A percentile compares a stretch with the other conserved stretches of the same genome.
Conservation (phyloP, 2,888 invertebrate species). For the Cosmia pyralina region DNA sequence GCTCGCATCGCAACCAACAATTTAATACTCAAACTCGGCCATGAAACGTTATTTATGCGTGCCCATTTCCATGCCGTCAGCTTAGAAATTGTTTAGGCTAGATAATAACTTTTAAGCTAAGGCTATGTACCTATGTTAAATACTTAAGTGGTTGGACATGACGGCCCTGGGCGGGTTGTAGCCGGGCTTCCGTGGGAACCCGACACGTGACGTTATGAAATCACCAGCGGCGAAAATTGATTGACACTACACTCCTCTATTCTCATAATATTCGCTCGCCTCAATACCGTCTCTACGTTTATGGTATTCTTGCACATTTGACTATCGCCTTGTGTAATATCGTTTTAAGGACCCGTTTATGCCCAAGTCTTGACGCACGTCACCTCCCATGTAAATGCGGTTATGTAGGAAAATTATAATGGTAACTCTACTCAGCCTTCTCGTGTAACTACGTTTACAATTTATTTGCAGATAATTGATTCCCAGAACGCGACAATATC, state of each 20-base stretch:
- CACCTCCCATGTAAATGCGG: constrained; percentile 27
- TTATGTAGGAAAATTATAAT: constrained; percentile 43
- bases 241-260: constrained; percentile 78
- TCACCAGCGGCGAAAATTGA: constrained; percentile 88
- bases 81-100: constrained; percentile 87
- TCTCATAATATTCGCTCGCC: constrained; percentile 68
- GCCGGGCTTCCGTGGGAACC: constrained; percentile 89
- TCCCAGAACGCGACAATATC: constrained; percentile 52
- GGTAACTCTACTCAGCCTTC: constrained; percentile 42
- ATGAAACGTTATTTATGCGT: constrained; percentile 86
- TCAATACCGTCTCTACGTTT: constrained; percentile 55
- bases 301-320: constrained; percentile 57
- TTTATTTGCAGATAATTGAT: constrained; percentile 44
- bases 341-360: constrained; percentile 41
- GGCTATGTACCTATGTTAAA: constrained; percentile 87
- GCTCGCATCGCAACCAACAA: constrained; percentile 76
- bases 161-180: constrained; percentile 86
- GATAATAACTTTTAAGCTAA: constrained; percentile 89
- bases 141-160: constrained; percentile 89
- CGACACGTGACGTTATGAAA: constrained; percentile 87
- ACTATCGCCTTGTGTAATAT: constrained; percentile 46
- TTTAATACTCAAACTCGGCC: constrained; percentile 81
- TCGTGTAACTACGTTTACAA: constrained; percentile 27
- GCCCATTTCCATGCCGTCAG: constrained; percentile 87
- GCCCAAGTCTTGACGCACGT: constrained; percentile 26